Evolutionary conservation across 2,797 vertebrate species (phyloP).

Genomic region (Anableps anableps): DNA sequence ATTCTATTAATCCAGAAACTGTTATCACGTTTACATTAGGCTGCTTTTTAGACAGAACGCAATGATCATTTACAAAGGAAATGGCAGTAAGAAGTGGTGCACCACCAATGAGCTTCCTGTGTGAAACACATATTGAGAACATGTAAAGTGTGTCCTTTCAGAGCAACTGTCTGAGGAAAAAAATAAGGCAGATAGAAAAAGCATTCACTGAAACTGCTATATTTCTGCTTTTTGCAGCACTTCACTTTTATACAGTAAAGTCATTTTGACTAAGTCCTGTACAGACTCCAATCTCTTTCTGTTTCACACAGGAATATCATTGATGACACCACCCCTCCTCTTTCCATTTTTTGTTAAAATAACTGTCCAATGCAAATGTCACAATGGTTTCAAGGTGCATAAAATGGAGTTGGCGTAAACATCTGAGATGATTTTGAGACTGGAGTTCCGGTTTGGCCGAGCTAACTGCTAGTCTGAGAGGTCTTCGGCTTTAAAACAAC

Average conservation of each 20-base stretch:
- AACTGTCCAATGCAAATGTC: neutral
- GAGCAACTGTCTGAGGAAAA: neutral
- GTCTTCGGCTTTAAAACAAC: neutral
- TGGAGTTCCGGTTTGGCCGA: neutral
- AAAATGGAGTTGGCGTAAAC: neutral
- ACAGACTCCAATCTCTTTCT: too few species aligned
- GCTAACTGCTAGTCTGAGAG: neutral
- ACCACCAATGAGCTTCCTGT: neutral
- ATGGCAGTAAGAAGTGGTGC: neutral
- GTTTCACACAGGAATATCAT: too few species aligned
- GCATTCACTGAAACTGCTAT: neutral
- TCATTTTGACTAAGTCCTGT: neutral
- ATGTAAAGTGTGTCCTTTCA: neutral
- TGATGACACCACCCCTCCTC: too few species aligned
- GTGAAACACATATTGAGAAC: neutral
- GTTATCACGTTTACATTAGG: neutral
- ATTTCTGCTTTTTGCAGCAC: neutral
- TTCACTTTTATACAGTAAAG: neutral
- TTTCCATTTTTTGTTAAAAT: neutral
- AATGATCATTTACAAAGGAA: neutral
- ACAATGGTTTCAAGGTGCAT: neutral
- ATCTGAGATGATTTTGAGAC: neutral
- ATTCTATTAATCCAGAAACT: neutral
- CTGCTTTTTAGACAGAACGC: neutral
- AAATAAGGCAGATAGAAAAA: neutral